Evolutionary conservation across 1,140 invertebrate species (phyloP).

Genomic region (Macrobrachium nipponense): DNA sequence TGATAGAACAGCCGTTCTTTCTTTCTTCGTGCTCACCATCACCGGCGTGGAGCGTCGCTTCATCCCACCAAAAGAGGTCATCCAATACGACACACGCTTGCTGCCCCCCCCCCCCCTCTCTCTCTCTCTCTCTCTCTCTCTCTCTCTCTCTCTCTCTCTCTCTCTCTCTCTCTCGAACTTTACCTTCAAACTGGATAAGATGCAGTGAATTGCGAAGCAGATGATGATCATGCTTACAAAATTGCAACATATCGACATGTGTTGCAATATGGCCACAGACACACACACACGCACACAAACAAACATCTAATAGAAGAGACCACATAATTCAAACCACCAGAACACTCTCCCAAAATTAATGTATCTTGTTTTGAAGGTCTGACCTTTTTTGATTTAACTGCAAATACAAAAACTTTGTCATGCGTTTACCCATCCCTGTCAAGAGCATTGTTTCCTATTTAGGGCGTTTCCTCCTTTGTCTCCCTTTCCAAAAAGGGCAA

Average conservation of each 20-base stretch:
- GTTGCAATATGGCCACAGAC: too few species aligned
- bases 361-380: too few species aligned
- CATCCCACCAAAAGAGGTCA: background rate
- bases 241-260: too few species aligned
- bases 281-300: too few species aligned
- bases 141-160: slow-evolving; percentile 3
- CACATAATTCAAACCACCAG: too few species aligned
- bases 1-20: background rate
- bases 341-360: too few species aligned
- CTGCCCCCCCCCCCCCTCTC: background rate
- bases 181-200: too few species aligned
- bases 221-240: too few species aligned
- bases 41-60: background rate
- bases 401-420: too few species aligned
- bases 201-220: too few species aligned
- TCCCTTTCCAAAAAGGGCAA: background rate
- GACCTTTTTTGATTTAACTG: too few species aligned
- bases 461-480: background rate
- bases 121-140: slow-evolving; percentile 9
- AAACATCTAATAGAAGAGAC: too few species aligned
- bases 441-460: background rate
- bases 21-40: background rate
- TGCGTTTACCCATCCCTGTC: background rate
- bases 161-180: background rate
- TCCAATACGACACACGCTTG: background rate